phyloP scores from a whole-genome alignment of 2,797 vertebrate species.

The Mormyrus proboscirostris region DNA sequence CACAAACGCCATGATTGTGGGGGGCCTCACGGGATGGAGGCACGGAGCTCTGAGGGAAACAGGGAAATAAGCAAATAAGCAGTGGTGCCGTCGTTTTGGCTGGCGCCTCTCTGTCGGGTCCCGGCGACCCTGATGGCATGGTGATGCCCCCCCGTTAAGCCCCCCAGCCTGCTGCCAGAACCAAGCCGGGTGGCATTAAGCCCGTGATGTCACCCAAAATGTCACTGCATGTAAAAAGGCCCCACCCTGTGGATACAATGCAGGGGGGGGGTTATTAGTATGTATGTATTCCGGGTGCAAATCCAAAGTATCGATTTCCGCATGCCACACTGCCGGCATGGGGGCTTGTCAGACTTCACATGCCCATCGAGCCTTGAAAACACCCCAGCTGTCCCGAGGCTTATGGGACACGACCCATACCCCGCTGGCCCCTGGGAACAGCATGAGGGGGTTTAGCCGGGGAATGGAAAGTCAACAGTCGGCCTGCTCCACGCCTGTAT shows the following conservation, averaged over 20 bases:
- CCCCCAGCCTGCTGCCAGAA: not conserved
- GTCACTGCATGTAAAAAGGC: constrained; percentile 25
- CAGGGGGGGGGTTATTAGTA: not conserved
- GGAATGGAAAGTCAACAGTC: not conserved
- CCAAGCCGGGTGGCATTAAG: not conserved
- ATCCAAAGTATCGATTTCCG: constrained; percentile 23
- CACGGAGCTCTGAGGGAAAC: not conserved
- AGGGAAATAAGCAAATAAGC: not conserved
- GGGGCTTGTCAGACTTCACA: constrained; percentile 15
- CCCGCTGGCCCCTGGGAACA: not conserved
- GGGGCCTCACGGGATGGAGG: not conserved
- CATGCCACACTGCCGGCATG: not conserved
- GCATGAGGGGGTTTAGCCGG: not conserved
- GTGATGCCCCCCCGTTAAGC: not conserved
- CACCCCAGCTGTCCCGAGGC: not conserved
- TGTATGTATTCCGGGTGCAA: constrained; percentile 22
- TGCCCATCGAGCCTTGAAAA: not conserved
- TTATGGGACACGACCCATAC: not conserved
- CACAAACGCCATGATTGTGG: not conserved
- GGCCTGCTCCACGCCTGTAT: not conserved
- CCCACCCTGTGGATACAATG: constrained; percentile 1
- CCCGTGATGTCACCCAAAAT: constrained; percentile 18
- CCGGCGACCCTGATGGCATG: not conserved
- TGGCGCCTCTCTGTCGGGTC: not conserved
- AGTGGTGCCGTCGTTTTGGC: not conserved